Conservation (phyloP, 2,797 vertebrate species). For the Sebastes trivittatus region DNA sequence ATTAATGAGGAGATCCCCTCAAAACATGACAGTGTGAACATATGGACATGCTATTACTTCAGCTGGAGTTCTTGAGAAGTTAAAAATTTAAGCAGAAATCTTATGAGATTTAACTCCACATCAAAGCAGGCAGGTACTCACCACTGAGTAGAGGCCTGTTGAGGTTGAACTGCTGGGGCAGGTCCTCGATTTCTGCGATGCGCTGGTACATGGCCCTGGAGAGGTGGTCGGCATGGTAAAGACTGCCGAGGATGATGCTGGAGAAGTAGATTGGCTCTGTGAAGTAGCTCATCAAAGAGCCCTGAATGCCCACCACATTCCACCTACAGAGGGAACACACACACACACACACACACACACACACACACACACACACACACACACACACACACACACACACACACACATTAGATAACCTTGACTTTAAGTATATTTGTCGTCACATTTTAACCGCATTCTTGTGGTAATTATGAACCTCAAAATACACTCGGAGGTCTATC, state of each 20-base stretch:
- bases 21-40: background rate
- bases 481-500: background rate
- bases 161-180: constrained; percentile 91
- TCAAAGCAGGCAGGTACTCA: constrained; percentile 68
- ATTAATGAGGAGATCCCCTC: constrained; percentile 2
- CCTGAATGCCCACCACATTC: constrained; percentile 96
- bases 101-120: background rate
- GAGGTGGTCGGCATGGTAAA: constrained; percentile 97
- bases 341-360: background rate
- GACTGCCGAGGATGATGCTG: constrained; percentile 96
- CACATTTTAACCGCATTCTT: background rate
- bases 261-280: constrained; percentile 96
- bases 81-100: background rate
- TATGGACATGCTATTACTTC: background rate
- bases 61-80: background rate
- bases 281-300: constrained; percentile 95
- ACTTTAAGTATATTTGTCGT: background rate
- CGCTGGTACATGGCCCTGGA: constrained; percentile 97
- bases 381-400: background rate
- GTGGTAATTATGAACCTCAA: background rate
- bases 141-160: constrained; percentile 96
- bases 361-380: background rate
- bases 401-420: background rate
- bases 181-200: constrained; percentile 92
- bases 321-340: constrained; percentile 80